A percentile compares a stretch with the other conserved stretches of the same genome.
phyloP scores from a whole-genome alignment of 2,113 vertebrate species.

The Anarrhichthys ocellatus region DNA sequence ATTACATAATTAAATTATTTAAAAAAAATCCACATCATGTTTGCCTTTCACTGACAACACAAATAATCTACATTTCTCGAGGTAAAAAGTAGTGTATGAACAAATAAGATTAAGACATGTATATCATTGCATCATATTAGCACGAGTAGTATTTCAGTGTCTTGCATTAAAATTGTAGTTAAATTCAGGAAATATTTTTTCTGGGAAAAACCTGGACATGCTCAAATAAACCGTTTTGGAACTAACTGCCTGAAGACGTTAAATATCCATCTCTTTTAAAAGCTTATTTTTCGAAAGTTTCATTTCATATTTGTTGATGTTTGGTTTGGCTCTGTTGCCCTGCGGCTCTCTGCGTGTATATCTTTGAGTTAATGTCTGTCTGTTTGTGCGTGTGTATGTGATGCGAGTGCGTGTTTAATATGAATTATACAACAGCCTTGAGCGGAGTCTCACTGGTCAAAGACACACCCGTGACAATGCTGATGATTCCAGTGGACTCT shows the following conservation, averaged over 20 bases:
- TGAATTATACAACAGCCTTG: conserved; percentile 16
- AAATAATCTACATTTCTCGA: not conserved
- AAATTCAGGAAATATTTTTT: not conserved
- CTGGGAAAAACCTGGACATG: not conserved
- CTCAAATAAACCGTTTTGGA: not conserved
- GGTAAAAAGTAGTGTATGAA: not conserved
- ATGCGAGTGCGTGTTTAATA: not conserved
- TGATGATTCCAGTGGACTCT: not conserved
- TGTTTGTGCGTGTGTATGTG: not conserved
- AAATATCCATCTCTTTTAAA: not conserved
- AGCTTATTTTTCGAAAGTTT: conserved; percentile 24
- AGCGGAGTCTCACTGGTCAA: conserved; percentile 5
- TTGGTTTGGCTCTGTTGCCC: conserved; percentile 7
- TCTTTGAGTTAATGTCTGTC: not conserved
- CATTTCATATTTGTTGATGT: conserved; percentile 21
- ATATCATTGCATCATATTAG: not conserved
- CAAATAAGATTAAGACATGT: not conserved
- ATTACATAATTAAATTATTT: not conserved
- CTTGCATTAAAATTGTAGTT: too few relatives aligned
- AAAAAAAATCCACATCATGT: not conserved
- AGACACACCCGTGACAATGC: not conserved
- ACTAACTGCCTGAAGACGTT: conserved; percentile 11
- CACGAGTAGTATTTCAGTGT: not conserved
- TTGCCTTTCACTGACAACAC: not conserved
- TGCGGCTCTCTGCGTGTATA: not conserved